These are phyloP conservation scores for Drosophila arizonae DNA, from an alignment of 1,140 invertebrate genomes.

Conservation along the genomic window DNA sequence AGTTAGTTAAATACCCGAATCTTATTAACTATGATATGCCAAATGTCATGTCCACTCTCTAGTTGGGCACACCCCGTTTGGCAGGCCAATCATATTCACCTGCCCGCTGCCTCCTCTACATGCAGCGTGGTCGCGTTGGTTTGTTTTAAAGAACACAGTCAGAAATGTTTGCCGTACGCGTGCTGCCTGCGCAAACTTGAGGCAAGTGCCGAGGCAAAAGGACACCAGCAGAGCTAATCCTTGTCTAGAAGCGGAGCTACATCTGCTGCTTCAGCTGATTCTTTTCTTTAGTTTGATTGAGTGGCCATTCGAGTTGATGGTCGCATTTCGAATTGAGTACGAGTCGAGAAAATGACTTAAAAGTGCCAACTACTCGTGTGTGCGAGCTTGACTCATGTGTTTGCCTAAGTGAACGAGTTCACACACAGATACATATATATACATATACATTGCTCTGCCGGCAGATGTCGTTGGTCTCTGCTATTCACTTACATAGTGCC, in stretches of 20 bases:
- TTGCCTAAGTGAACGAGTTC: slow-evolving; percentile 17
- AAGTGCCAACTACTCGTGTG: slow-evolving; percentile 74
- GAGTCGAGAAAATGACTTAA: slow-evolving; percentile 77
- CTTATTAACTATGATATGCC: not conserved
- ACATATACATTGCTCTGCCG: slow-evolving; percentile 18
- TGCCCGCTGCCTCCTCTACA: slow-evolving; percentile 16
- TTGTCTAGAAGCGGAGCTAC: not conserved
- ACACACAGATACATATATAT: not conserved
- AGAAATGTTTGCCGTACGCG: slow-evolving; percentile 64
- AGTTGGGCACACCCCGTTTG: not conserved
- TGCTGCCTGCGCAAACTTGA: slow-evolving; percentile 47
- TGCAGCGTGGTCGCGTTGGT: slow-evolving; percentile 30
- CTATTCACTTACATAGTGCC: slow-evolving; percentile 77
- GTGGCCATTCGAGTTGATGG: slow-evolving; percentile 63
- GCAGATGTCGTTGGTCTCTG: slow-evolving; percentile 50
- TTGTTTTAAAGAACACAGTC: slow-evolving; percentile 33
- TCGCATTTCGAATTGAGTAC: slow-evolving; percentile 74
- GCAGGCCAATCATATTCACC: not conserved
- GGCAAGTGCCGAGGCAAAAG: not conserved
- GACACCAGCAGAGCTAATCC: not conserved
- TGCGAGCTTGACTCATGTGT: slow-evolving; percentile 49
- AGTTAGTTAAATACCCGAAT: not conserved
- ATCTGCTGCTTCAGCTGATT: slow-evolving; percentile 25
- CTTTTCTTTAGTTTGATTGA: slow-evolving; percentile 64
- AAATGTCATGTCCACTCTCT: not conserved